These are phyloP conservation scores for Argyra leucocephala DNA, from an alignment of 2,888 invertebrate species.

Conservation along the genomic window DNA sequence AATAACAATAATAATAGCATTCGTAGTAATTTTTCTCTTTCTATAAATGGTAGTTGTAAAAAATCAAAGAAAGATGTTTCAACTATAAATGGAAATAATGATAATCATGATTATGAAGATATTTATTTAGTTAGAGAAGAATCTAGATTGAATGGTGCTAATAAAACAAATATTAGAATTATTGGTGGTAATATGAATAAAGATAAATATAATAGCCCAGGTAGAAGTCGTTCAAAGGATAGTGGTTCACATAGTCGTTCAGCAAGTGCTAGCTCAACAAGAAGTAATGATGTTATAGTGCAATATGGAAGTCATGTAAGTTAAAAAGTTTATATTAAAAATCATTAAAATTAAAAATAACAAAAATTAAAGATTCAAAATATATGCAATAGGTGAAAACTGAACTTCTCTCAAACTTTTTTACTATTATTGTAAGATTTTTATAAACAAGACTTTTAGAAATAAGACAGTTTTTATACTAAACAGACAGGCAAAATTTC, in stretches of 20 bases:
- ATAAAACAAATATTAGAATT: constrained; percentile 16
- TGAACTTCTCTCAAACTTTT: too few species aligned
- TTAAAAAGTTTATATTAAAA: too few species aligned
- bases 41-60: constrained; percentile 22
- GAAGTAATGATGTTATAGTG: constrained; percentile 43
- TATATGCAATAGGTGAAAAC: too few species aligned
- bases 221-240: constrained; percentile 53
- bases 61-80: constrained; percentile 19
- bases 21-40: constrained; percentile 25
- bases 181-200: constrained; percentile 29
- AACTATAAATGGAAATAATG: constrained; percentile 28
- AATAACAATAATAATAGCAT: constrained; percentile 25
- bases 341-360: too few species aligned
- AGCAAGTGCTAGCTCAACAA: constrained; percentile 50
- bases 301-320: constrained; percentile 42
- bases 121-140: constrained; percentile 64
- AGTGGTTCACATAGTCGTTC: constrained; percentile 69
- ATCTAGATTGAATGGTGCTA: constrained; percentile 29
- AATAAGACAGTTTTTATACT: too few species aligned
- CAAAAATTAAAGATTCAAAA: too few species aligned
- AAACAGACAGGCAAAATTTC: too few species aligned
- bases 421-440: too few species aligned
- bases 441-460: too few species aligned
- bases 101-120: constrained; percentile 71
- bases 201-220: constrained; percentile 32